phyloP scores from a whole-genome alignment of 53 echinoderm and acorn worm species.

The Glandiceps talaboti region DNA sequence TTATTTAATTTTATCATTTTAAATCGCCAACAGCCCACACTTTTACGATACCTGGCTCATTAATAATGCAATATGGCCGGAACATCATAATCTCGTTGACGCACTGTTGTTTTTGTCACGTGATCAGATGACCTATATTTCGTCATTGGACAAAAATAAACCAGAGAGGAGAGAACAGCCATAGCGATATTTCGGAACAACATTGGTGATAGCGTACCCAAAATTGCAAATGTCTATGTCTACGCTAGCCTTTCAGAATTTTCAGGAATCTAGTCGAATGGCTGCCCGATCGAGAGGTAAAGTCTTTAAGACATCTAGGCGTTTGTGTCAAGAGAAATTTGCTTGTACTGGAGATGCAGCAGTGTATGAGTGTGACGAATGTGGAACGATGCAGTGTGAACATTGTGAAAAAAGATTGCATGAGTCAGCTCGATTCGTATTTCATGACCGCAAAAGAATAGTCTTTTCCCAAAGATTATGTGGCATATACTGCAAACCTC shows the following conservation, averaged over 20 bases:
- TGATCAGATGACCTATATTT: too few relatives aligned
- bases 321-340: slow-evolving; percentile 79
- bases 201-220: too few relatives aligned
- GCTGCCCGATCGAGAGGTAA: background rate
- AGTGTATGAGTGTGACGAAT: slow-evolving; percentile 63
- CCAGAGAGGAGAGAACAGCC: too few relatives aligned
- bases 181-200: too few relatives aligned
- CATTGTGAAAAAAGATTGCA: slow-evolving; percentile 64
- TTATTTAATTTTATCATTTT: too few relatives aligned
- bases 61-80: too few relatives aligned
- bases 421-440: slow-evolving; percentile 33
- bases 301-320: slow-evolving; percentile 38
- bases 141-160: too few relatives aligned
- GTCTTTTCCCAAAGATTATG: slow-evolving; percentile 31
- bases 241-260: background rate
- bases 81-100: too few relatives aligned
- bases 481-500: slow-evolving; percentile 85
- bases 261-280: background rate
- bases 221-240: background rate
- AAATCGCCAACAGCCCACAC: too few relatives aligned
- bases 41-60: too few relatives aligned
- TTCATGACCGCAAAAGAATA: slow-evolving; percentile 66
- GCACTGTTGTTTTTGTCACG: too few relatives aligned
- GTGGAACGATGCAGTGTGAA: slow-evolving; percentile 68
- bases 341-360: slow-evolving; percentile 64